These are phyloP conservation scores for Limnephilus auricula DNA, from an alignment of 2,888 invertebrate species.

Conservation along the genomic window DNA sequence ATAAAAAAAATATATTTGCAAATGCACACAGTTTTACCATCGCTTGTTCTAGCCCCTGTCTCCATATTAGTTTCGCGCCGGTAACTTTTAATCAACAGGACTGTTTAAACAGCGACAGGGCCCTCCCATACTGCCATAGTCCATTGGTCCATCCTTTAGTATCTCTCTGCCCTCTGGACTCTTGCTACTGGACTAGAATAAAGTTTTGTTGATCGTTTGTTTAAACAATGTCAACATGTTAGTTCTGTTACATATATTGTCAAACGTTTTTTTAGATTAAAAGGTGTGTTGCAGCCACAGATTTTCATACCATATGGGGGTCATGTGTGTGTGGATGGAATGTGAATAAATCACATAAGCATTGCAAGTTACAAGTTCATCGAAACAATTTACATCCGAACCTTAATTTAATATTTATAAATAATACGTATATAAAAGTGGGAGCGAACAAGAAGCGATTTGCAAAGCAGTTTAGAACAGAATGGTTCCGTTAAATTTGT, in stretches of 20 bases:
- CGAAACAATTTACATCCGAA: no score
- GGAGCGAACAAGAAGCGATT: no score
- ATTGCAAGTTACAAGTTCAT: no score
- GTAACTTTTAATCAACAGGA: constrained; percentile 64
- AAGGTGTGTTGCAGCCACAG: not conserved
- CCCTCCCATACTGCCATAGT: not conserved
- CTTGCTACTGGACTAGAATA: constrained; percentile 4
- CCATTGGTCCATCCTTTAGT: not conserved
- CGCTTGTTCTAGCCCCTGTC: not conserved
- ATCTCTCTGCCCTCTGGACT: not conserved
- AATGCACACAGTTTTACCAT: not conserved
- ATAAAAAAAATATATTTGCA: no score
- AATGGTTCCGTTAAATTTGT: no score
- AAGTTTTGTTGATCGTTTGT: constrained; percentile 20
- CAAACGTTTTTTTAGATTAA: not conserved
- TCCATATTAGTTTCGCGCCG: constrained; percentile 61
- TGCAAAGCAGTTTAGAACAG: no score
- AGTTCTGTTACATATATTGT: not conserved
- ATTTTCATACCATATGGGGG: no score
- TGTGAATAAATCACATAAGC: no score
- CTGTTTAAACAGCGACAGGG: constrained; percentile 55
- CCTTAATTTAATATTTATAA: no score
- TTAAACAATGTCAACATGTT: not conserved
- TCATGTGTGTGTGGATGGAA: no score
- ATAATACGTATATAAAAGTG: no score